A percentile compares a stretch with the other conserved stretches of the same genome.
Conservation (phyloP, 2,888 invertebrate species). For the Stenchaetothrips biformis region DNA sequence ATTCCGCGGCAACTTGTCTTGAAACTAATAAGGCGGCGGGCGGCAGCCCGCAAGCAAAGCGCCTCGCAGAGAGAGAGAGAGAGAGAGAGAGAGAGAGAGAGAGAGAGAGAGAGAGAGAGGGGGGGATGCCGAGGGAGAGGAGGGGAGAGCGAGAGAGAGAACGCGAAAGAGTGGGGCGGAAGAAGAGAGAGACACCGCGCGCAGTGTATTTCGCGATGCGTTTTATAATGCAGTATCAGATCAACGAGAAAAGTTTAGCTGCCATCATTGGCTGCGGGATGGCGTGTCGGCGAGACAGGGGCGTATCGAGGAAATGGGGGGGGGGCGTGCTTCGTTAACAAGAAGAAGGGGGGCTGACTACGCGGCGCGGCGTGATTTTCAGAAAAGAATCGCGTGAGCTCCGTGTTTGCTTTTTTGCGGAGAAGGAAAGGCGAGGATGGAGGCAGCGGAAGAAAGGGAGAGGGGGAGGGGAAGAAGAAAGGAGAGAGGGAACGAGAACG, state of each 20-base stretch:
- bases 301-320: not conserved
- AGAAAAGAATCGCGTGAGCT: too few species aligned
- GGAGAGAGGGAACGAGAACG: too few species aligned
- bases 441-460: too few species aligned
- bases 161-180: not conserved
- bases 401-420: too few species aligned
- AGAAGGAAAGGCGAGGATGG: too few species aligned
- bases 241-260: not conserved
- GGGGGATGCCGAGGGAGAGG: conserved; percentile 32
- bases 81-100: conserved; percentile 15
- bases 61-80: conserved; percentile 24
- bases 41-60: too few species aligned
- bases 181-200: not conserved
- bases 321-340: too few species aligned
- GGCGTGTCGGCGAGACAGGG: not conserved
- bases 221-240: conserved; percentile 19
- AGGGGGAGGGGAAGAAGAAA: conserved; percentile 27
- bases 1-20: conserved; percentile 5
- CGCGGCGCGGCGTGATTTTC: too few species aligned
- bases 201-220: not conserved
- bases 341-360: too few species aligned
- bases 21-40: conserved; percentile 14
- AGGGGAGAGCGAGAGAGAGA: conserved; percentile 31
- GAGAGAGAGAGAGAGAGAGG: conserved; percentile 28
- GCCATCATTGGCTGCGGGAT: not conserved